Percentiles rank a stretch among this genome's conserved stretches.
These are phyloP conservation scores for Psix sp. DNA, from an alignment of 1,140 invertebrate species.

Conservation along the genomic window DNA sequence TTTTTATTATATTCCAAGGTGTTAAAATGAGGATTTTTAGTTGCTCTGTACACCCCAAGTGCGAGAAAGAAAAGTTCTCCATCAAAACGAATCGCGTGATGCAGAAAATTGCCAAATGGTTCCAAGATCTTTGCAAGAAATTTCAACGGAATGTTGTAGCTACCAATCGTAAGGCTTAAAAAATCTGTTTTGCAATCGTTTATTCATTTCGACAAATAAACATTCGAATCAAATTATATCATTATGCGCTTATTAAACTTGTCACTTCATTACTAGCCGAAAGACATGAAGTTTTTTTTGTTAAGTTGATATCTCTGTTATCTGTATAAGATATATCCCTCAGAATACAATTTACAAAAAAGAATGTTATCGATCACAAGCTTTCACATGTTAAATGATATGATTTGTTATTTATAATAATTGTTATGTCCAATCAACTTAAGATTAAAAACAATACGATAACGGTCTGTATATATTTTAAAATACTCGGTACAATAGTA, in stretches of 20 bases:
- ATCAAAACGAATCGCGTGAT: constrained; percentile 57
- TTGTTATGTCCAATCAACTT: not conserved
- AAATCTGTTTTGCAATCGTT: not conserved
- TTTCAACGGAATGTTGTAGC: constrained; percentile 51
- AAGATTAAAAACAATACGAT: no score
- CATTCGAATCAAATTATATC: not conserved
- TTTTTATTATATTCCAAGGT: constrained; percentile 12
- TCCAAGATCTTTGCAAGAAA: constrained; percentile 62
- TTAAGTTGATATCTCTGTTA: no score
- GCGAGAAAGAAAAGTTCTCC: constrained; percentile 50
- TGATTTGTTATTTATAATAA: constrained; percentile 20
- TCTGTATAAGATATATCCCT: constrained; percentile 9
- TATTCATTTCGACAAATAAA: not conserved
- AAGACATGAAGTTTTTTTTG: no score
- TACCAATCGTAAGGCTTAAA: constrained; percentile 58
- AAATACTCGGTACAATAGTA: no score
- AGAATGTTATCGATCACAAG: constrained; percentile 18
- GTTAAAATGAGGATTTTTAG: constrained; percentile 50
- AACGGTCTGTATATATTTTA: no score
- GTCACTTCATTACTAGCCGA: no score
- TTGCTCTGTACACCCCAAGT: constrained; percentile 33
- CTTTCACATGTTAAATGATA: constrained; percentile 23
- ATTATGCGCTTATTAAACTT: no score
- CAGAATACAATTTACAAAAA: constrained; percentile 8
- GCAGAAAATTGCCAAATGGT: constrained; percentile 66